These are phyloP conservation scores for Papilio aristodemus DNA, from an alignment of 1,140 invertebrate genomes.

Conservation along the genomic window DNA sequence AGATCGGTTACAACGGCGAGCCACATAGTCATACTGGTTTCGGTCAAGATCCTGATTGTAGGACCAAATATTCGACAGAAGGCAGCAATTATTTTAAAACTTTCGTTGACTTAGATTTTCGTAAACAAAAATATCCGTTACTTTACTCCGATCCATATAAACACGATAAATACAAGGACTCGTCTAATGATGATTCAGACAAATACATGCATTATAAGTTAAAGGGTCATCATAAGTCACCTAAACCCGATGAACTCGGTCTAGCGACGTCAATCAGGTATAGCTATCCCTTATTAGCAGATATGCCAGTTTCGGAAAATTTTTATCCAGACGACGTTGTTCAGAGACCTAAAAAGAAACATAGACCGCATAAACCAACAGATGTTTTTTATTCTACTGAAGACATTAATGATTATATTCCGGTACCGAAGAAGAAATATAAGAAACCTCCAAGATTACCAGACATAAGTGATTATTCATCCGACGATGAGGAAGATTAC, in stretches of 20 bases:
- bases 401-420: slow-evolving; percentile 64
- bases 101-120: slow-evolving; percentile 53
- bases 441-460: slow-evolving; percentile 56
- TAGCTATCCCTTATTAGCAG: slow-evolving; percentile 51
- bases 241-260: slow-evolving; percentile 55
- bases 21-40: slow-evolving; percentile 62
- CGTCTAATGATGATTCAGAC: slow-evolving; percentile 55
- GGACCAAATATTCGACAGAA: slow-evolving; percentile 66
- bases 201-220: slow-evolving; percentile 51
- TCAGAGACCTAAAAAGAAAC: slow-evolving; percentile 63
- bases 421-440: slow-evolving; percentile 70
- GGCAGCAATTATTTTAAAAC: slow-evolving; percentile 53
- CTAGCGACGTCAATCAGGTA: slow-evolving; percentile 52
- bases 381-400: slow-evolving; percentile 51
- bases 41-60: slow-evolving; percentile 64
- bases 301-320: slow-evolving; percentile 52
- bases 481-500: slow-evolving; percentile 60
- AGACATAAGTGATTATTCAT: slow-evolving; percentile 54
- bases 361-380: slow-evolving; percentile 57
- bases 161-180: slow-evolving; percentile 60
- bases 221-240: slow-evolving; percentile 45
- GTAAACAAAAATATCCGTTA: slow-evolving; percentile 59
- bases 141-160: slow-evolving; percentile 48
- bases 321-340: slow-evolving; percentile 58
- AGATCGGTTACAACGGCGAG: slow-evolving; percentile 48